phyloP scores from a whole-genome alignment of 2,113 vertebrate genomes.

The Mormyrus lacerda region DNA sequence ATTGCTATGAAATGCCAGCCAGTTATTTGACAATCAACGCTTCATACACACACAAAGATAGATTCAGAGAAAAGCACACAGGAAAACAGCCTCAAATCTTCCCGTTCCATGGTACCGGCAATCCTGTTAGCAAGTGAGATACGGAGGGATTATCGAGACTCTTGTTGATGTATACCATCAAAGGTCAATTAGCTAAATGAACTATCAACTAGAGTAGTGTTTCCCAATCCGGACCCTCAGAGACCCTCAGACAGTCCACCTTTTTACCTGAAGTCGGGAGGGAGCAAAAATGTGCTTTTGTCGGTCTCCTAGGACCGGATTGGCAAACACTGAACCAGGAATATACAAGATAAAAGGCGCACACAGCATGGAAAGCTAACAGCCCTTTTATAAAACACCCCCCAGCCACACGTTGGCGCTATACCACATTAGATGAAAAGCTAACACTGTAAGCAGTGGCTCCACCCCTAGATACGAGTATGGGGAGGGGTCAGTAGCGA shows the following conservation, averaged over 20 bases:
- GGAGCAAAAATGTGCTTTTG: background rate
- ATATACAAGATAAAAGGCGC: background rate
- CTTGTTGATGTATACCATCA: background rate
- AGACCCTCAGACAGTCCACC: background rate
- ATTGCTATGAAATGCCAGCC: background rate
- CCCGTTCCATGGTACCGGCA: background rate
- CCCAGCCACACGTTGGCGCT: background rate
- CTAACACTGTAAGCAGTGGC: background rate
- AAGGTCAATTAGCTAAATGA: constrained; percentile 15
- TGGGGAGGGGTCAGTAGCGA: constrained; percentile 30
- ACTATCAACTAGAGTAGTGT: background rate
- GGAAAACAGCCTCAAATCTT: background rate
- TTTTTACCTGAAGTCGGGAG: background rate
- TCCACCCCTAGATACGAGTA: background rate
- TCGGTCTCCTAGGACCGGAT: background rate
- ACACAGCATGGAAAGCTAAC: background rate
- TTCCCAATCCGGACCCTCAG: background rate
- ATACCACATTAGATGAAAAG: background rate
- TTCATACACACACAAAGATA: background rate
- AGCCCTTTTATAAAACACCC: background rate
- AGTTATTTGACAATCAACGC: background rate
- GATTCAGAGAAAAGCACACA: background rate
- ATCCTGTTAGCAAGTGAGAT: background rate
- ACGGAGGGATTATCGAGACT: background rate
- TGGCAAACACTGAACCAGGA: background rate